These are phyloP conservation scores for Mustelus asterias DNA, from an alignment of 2,113 vertebrate genomes.

Conservation along the genomic window DNA sequence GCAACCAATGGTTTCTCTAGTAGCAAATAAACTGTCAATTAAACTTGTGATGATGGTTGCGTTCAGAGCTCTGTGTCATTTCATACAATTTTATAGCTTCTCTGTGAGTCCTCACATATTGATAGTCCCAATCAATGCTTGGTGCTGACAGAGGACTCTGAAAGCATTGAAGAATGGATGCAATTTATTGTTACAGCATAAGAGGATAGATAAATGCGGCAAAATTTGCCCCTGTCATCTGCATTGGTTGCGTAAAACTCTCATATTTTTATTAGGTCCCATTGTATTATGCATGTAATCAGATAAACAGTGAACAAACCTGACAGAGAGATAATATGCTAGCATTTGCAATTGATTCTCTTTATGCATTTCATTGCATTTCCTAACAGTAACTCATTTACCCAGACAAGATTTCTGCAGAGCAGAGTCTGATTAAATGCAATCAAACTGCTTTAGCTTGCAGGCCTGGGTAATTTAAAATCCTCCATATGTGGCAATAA, in stretches of 20 bases:
- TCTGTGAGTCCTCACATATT: conserved; percentile 31
- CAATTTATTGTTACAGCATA: conserved; percentile 35
- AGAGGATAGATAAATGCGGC: conserved; percentile 34
- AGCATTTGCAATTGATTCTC: conserved; percentile 39
- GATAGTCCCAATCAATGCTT: conserved; percentile 34
- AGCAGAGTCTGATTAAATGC: conserved; percentile 54
- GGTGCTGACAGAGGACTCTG: conserved; percentile 33
- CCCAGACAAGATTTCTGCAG: conserved; percentile 43
- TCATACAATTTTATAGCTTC: conserved; percentile 31
- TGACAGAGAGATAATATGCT: conserved; percentile 40
- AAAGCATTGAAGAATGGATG: conserved; percentile 32
- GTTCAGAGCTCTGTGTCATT: neutral
- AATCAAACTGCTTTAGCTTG: conserved; percentile 48
- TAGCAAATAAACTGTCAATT: conserved; percentile 33
- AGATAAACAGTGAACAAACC: conserved; percentile 39
- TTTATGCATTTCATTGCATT: conserved; percentile 39
- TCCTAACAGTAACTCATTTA: conserved; percentile 44
- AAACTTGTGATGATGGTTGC: conserved; percentile 24
- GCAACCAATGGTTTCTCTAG: conserved; percentile 6
- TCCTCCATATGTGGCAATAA: conserved; percentile 49
- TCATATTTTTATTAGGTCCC: conserved; percentile 43
- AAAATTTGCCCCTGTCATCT: conserved; percentile 34
- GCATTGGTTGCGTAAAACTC: conserved; percentile 36
- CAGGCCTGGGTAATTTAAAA: conserved; percentile 56
- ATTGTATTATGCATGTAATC: conserved; percentile 39